Base-by-base conservation (phyloP, 2,113 vertebrate genomes). In the Ptilonorhynchus violaceus region DNA sequence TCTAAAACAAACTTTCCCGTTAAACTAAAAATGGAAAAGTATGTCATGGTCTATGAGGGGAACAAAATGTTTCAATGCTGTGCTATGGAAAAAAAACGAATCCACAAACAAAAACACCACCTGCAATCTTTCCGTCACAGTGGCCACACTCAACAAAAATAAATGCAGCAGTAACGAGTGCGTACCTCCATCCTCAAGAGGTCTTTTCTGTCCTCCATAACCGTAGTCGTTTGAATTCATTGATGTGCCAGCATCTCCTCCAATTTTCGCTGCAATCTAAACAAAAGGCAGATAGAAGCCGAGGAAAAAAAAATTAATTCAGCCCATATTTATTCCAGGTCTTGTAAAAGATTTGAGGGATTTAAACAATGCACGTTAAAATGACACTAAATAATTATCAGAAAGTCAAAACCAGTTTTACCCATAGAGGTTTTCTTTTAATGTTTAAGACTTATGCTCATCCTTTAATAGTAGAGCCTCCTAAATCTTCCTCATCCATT, bases 231-330 rank as follows among this genome's bases (percentile, higher is more conserved):
- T 99, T 55, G 98, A 97, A 84, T 98, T 98, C 91, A 99, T 98
- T 78, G 99, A 98, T 50, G 98, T 98, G 37, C 99, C 99, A 94
- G 98, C 97, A 97, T 99, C 99, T 35, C 99, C 99, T 62, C 99
- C 99, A 80, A 99, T 99, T 98, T 99, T 99, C 74, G 99, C 99
- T 96, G 99, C 99, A 76, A 99, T 99, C 99, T 99, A 96, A 69
- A 97, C 96, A 67, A 56, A 85, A 83, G 66, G 49, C 14, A 97
- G 15, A 64, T 20, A 8, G 39, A 7, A 87, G 27, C 22, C 5
- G 13, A 6, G 4, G 4, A 19, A 25, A 14, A 25, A 12, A 2
- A 0, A 23, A n/a, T 3, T 41, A 25, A 24, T 15, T 28, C 21
- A 15, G 21, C 10, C 46, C 25, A 21, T 23, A 16, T 10, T 73